Conservation (phyloP, 1,140 invertebrate genomes). For the Chironomus tepperi region DNA sequence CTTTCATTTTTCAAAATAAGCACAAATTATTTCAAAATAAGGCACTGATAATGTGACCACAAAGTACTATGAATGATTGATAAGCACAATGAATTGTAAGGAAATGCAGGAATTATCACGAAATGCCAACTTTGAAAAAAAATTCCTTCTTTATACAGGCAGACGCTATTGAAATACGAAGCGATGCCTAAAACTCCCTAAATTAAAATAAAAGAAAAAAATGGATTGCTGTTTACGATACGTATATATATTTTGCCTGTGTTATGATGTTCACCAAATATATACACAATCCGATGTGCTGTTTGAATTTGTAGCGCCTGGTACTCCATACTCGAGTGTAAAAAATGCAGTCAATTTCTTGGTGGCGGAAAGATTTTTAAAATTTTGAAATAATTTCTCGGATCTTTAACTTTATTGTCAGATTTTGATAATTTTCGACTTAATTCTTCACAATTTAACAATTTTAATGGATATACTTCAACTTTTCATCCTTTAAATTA, state of each 20-base stretch:
- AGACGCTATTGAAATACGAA: constrained; percentile 10
- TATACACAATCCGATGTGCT: neutral
- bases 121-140: neutral
- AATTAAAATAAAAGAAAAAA: constrained; percentile 10
- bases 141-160: neutral
- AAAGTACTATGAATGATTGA: neutral
- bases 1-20: constrained; percentile 3
- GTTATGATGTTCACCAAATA: neutral
- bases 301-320: neutral
- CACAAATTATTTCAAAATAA: neutral
- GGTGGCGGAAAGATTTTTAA: neutral
- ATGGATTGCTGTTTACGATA: constrained; percentile 2
- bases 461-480: no score
- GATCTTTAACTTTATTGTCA: no score
- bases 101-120: neutral
- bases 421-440: no score
- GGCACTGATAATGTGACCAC: neutral
- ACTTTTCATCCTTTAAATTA: no score
- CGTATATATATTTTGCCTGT: neutral
- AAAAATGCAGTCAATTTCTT: neutral
- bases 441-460: no score
- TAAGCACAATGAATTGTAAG: neutral
- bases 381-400: no score
- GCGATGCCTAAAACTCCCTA: constrained; percentile 6
- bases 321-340: neutral